These are phyloP conservation scores for Martes martes DNA, from an alignment of 2,113 vertebrate species.

Conservation along the genomic window DNA sequence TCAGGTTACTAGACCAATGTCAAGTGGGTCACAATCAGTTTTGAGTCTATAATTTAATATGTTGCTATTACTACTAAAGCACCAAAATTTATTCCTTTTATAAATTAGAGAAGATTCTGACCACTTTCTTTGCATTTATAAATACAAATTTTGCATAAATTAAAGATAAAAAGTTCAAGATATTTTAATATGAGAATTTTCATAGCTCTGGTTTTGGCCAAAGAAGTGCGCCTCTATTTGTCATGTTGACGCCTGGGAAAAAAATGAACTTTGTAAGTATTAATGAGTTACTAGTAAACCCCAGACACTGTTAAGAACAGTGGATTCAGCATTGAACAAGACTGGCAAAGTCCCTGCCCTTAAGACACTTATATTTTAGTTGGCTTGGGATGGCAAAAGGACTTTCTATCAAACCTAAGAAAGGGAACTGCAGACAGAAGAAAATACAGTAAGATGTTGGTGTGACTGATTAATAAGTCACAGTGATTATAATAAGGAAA, in stretches of 20 bases:
- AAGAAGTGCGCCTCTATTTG: neutral
- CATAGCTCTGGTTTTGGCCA: neutral
- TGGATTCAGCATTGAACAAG: neutral
- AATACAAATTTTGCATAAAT: neutral
- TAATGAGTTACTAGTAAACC: neutral
- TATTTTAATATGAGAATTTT: slow-evolving; percentile 5
- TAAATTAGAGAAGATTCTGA: neutral
- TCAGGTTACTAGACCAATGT: neutral
- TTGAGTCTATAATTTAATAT: neutral
- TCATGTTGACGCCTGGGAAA: neutral
- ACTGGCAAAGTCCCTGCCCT: neutral
- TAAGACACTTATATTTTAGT: neutral
- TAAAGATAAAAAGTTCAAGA: neutral
- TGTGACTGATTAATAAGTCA: neutral
- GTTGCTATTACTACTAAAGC: neutral
- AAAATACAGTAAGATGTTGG: neutral
- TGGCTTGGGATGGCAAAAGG: neutral
- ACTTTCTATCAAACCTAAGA: neutral
- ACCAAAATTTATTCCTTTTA: neutral
- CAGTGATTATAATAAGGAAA: neutral
- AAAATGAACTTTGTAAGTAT: neutral
- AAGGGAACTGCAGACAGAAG: neutral
- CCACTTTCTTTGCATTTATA: neutral
- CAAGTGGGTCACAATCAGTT: neutral
- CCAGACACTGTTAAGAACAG: neutral